Evolutionary conservation across 2,797 vertebrate genomes (phyloP).

Genomic region (Tapirus indicus): DNA sequence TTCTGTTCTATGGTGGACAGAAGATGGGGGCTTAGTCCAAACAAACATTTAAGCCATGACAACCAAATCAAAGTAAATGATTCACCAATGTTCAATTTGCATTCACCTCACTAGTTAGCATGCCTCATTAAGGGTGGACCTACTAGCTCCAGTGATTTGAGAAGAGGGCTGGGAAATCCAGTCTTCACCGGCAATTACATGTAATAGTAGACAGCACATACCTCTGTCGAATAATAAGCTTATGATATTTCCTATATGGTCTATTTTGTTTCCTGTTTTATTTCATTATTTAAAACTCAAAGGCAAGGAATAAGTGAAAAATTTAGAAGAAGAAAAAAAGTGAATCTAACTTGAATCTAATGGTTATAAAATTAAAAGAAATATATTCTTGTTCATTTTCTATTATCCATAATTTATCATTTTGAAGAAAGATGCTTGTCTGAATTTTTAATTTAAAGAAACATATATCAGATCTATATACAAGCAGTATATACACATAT

Average conservation of each 20-base stretch:
- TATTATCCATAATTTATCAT: not conserved
- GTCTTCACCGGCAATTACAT: not conserved
- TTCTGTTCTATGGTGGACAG: not conserved
- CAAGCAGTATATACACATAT: not conserved
- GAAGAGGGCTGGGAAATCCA: not conserved
- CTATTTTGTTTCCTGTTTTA: not conserved
- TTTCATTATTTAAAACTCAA: not conserved
- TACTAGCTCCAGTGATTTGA: not conserved
- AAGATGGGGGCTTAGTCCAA: not conserved
- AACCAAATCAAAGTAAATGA: not conserved
- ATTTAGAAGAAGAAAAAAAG: not conserved
- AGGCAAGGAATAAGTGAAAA: not conserved
- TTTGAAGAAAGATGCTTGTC: not conserved
- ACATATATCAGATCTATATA: not conserved
- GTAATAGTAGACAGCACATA: not conserved
- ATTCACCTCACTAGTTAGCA: not conserved
- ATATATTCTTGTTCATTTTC: not conserved
- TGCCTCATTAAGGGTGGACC: not conserved
- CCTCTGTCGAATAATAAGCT: not conserved
- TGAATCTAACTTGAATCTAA: not conserved
- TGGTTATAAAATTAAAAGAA: not conserved
- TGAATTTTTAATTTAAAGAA: not conserved
- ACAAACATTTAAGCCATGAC: not conserved
- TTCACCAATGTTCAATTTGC: not conserved
- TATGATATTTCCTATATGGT: not conserved